Evolutionary conservation across 2,113 vertebrate species (phyloP), one percentile per base, ranked within the genome.

Genomic region (Anthoscopus minutus): DNA sequence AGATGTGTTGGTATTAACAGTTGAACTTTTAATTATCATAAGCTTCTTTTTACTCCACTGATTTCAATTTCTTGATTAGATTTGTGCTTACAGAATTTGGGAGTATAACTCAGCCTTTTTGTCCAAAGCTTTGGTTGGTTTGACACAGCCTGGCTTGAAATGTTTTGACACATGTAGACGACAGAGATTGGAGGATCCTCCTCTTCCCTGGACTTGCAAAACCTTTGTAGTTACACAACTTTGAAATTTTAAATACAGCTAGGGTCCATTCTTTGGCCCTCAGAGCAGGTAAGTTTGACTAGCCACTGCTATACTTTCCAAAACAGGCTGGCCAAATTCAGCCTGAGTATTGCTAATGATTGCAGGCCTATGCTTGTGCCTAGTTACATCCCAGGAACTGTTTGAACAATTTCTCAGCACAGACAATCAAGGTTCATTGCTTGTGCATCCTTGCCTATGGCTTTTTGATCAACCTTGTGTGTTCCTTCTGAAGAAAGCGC

Each of bases 201-300:
- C 3, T 87, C 10, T 54, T 81, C 16, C 38, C 13, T 50, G 17
- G 44, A 62, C 27, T 64, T 0, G 0, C 6, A 67, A 74, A 85
- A 47, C 1, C 11, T 72, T 74, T 62, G 20, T 58, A 25, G 4
- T 27, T 61, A 44, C 3, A 2, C 15, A 3, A 50, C 9, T 28
- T 18, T 84, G 50, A 81, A 73, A 70, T 57, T 10, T 17, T 51
- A 14, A 37, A 67, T 65, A 1, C 2, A 61, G 7, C 7, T n/a
- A 51, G 13, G 16, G 5, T 3, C 8, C 27, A 17, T 53, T 81
- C 24, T 76, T n/a, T 50, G 14, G 11, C 42, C 25, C 40, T 53
- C 11, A 65, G 35, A 74, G 18, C 2, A 30, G 60, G 10, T 35
- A 50, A 5, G 2, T 51, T 69, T 64, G 30, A 44, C 27, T 37